These are phyloP conservation scores for Callinectes sapidus DNA, from an alignment of 2,888 invertebrate genomes.

Conservation along the genomic window DNA sequence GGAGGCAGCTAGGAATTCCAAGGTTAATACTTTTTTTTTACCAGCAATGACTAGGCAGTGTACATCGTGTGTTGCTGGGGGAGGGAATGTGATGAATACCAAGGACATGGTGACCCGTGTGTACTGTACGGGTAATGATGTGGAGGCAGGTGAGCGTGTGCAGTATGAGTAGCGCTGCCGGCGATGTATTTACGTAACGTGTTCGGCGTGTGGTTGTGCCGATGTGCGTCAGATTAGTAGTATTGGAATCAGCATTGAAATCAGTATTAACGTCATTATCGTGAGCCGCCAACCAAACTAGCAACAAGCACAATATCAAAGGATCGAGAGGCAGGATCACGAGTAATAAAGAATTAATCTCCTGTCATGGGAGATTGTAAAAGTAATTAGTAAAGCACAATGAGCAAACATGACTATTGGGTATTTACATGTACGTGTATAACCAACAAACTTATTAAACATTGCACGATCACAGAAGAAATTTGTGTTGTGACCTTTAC, in stretches of 20 bases:
- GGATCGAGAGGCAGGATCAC: neutral
- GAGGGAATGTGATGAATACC: constrained; percentile 1
- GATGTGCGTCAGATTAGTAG: neutral
- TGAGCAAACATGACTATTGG: neutral
- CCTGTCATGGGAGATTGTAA: neutral
- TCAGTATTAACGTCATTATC: neutral
- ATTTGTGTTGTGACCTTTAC: neutral
- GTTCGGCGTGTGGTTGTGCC: neutral
- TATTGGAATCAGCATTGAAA: neutral
- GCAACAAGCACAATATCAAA: neutral
- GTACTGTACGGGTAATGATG: neutral
- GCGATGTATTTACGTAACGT: neutral
- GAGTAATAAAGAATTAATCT: neutral
- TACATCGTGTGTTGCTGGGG: neutral
- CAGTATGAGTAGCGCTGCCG: neutral
- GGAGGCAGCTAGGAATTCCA: neutral
- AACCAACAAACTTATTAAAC: neutral
- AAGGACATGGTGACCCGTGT: neutral
- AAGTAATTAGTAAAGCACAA: neutral
- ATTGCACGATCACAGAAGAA: neutral
- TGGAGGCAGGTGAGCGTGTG: neutral
- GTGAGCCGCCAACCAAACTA: neutral
- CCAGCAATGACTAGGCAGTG: neutral
- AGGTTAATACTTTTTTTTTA: neutral
- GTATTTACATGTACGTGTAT: neutral